A percentile compares a stretch with the other conserved stretches of the same genome.
Conservation (phyloP, 1,140 invertebrate species). For the Brachionus asplanchnoidis region DNA sequence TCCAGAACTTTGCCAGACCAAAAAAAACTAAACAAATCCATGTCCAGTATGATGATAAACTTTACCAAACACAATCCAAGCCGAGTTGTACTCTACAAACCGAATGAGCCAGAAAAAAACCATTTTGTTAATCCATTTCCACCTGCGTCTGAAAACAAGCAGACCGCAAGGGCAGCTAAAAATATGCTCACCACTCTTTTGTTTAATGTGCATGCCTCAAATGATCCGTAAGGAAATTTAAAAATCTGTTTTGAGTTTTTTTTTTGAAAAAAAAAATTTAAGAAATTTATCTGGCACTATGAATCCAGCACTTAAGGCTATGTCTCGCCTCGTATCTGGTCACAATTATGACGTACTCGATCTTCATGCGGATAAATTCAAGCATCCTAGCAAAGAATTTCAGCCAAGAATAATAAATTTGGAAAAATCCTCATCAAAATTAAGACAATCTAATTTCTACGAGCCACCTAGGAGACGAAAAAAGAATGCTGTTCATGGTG, state of each 20-base stretch:
- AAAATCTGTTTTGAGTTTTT: background rate
- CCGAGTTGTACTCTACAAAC: background rate
- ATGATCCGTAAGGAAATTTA: background rate
- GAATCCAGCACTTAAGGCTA: constrained; percentile 26
- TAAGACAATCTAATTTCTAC: background rate
- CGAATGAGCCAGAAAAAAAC: background rate
- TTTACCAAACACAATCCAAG: constrained; percentile 5
- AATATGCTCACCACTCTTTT: background rate
- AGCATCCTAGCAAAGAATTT: constrained; percentile 12
- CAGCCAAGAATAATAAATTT: constrained; percentile 16
- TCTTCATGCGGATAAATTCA: constrained; percentile 21
- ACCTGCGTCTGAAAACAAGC: background rate
- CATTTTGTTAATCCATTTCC: background rate
- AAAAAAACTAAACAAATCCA: constrained; percentile 2
- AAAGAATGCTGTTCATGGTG: background rate
- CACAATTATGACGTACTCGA: constrained; percentile 26
- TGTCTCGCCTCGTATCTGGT: constrained; percentile 16
- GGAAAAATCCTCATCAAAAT: background rate
- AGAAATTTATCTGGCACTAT: background rate
- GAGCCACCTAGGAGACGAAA: constrained; percentile 20
- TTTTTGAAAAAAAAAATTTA: background rate
- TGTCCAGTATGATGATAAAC: background rate
- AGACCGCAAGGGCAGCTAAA: background rate
- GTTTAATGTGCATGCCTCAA: background rate
- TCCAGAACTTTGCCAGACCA: background rate